These are phyloP conservation scores for Aplysina aerophoba DNA, from an alignment of 37 sponge, comb jelly and placozoan species.

Conservation along the genomic window DNA sequence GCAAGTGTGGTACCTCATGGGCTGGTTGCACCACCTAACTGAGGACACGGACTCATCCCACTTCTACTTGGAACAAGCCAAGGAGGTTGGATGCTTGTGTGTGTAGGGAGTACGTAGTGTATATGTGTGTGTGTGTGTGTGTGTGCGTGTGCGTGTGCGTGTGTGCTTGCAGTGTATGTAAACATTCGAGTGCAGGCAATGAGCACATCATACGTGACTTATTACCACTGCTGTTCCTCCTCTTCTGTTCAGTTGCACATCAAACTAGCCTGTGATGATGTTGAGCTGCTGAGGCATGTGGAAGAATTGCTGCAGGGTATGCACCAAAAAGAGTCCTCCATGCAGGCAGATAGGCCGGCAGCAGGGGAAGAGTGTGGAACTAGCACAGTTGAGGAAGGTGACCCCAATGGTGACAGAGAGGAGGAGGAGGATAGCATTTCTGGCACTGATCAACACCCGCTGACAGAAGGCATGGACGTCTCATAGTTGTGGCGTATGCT, in stretches of 20 bases:
- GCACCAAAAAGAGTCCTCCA: not conserved
- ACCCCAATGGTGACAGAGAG: not conserved
- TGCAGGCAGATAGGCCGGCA: not conserved
- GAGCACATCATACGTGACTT: no score
- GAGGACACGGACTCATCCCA: conserved; percentile 51
- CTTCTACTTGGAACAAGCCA: conserved; percentile 52
- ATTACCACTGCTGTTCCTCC: not conserved
- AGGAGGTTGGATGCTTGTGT: conserved; percentile 19
- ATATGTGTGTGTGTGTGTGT: no score
- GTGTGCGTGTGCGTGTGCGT: no score
- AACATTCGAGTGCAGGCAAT: not conserved
- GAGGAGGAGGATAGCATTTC: not conserved
- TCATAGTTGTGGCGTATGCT: no score
- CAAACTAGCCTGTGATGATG: conserved; percentile 69
- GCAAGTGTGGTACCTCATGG: conserved; percentile 85
- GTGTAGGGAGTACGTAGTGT: no score
- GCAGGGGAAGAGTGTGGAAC: not conserved
- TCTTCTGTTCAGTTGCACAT: conserved; percentile 47
- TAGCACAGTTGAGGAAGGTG: not conserved
- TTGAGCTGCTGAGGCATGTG: conserved; percentile 48
- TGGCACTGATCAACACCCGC: not conserved
- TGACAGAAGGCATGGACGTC: no score
- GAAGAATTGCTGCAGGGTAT: conserved; percentile 52
- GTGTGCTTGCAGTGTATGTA: not conserved
- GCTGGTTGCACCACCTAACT: conserved; percentile 67